phyloP scores from a whole-genome alignment of 1,140 invertebrate species.

The Anadara kagoshimensis region DNA sequence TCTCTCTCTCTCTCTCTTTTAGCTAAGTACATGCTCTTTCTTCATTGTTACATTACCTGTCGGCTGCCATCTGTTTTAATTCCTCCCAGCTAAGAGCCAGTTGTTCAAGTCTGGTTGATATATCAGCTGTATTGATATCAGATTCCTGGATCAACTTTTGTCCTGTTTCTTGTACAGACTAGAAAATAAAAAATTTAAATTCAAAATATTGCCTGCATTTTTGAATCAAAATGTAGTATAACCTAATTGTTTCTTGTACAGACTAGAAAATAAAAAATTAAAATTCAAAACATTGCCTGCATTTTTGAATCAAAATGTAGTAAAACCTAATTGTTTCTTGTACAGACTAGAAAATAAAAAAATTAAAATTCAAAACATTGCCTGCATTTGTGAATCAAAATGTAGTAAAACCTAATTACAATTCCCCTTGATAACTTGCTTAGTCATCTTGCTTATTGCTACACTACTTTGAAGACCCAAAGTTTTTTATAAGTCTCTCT shows the following conservation, averaged over 20 bases:
- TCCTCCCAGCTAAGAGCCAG: conserved; percentile 93
- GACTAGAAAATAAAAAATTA: conserved; percentile 72
- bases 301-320: too few relatives aligned
- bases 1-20: too few relatives aligned
- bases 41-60: too few relatives aligned
- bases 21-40: too few relatives aligned
- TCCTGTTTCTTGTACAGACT: conserved; percentile 95
- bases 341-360: conserved; percentile 79
- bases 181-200: not conserved
- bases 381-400: too few relatives aligned
- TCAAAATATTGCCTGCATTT: not conserved
- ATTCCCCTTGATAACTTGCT: too few relatives aligned
- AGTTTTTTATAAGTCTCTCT: too few relatives aligned
- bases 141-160: conserved; percentile 97
- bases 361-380: not conserved
- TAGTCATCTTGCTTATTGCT: too few relatives aligned
- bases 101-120: conserved; percentile 83
- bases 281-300: not conserved
- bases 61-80: conserved; percentile 88
- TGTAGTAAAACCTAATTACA: too few relatives aligned
- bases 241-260: conserved; percentile 96
- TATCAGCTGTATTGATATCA: conserved; percentile 94
- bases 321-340: too few relatives aligned
- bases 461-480: too few relatives aligned
- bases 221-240: too few relatives aligned